phyloP scores from a whole-genome alignment of 2,888 invertebrate species.

The Nymphalis urticae region DNA sequence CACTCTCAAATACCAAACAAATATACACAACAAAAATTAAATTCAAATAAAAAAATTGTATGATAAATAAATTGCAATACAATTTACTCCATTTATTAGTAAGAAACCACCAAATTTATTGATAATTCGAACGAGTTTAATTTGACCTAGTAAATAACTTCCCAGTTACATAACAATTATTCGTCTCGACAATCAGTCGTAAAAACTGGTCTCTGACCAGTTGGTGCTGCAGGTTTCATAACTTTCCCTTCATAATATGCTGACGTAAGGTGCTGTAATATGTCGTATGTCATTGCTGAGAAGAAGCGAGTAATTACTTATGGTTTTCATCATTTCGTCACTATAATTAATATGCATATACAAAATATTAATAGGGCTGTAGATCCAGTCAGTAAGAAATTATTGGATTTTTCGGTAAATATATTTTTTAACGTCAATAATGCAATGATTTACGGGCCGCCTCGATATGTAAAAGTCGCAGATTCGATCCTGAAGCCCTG shows the following conservation, averaged over 20 bases:
- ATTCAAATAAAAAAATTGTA: no score
- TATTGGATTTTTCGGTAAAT: no score
- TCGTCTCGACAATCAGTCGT: constrained; percentile 33
- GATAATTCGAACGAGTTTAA: constrained; percentile 18
- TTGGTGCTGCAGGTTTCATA: constrained; percentile 26
- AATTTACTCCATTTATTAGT: no score
- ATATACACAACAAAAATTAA: no score
- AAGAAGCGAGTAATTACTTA: constrained; percentile 4
- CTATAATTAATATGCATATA: background rate
- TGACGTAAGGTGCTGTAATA: constrained; percentile 34
- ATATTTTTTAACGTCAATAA: no score
- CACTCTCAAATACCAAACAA: background rate
- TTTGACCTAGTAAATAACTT: constrained; percentile 22
- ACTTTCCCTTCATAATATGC: constrained; percentile 33
- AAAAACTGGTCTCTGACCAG: constrained; percentile 34
- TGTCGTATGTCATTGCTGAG: constrained; percentile 11
- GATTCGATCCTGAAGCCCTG: no score
- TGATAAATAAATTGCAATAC: no score
- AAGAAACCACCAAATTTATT: background rate
- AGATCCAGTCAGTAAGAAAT: no score
- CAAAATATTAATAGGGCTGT: background rate
- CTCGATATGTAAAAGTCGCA: no score
- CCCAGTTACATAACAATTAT: constrained; percentile 36
- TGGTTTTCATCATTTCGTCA: background rate
- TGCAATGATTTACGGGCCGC: no score